These are phyloP conservation scores for Corydoras maculifer DNA, from an alignment of 2,113 vertebrate species.

Conservation along the genomic window DNA sequence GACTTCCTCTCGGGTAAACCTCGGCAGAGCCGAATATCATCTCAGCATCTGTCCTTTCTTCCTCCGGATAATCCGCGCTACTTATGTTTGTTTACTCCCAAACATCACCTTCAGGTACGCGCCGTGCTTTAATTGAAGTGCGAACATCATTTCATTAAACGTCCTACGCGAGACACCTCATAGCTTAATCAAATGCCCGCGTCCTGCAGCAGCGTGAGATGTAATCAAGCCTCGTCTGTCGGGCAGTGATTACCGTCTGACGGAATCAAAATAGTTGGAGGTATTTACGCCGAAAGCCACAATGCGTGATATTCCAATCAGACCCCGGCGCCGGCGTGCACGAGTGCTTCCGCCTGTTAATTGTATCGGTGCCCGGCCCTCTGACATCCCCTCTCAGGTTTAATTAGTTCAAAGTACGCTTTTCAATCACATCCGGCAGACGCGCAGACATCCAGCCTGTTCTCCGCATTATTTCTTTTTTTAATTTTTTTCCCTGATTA, in stretches of 20 bases:
- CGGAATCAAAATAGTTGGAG: not conserved
- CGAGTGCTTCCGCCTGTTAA: slow-evolving; percentile 20
- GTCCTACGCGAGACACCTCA: slow-evolving; percentile 19
- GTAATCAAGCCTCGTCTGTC: slow-evolving; percentile 33
- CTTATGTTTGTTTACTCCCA: slow-evolving; percentile 25
- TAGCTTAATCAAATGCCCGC: slow-evolving; percentile 30
- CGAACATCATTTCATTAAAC: slow-evolving; percentile 38
- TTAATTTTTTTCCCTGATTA: slow-evolving; percentile 37
- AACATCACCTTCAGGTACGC: slow-evolving; percentile 22
- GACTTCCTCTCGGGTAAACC: not conserved
- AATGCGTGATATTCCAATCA: slow-evolving; percentile 12
- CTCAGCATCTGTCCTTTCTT: slow-evolving; percentile 10
- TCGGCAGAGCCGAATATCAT: slow-evolving; percentile 1
- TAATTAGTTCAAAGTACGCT: slow-evolving; percentile 44
- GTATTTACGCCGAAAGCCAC: not conserved
- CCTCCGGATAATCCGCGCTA: slow-evolving; percentile 12
- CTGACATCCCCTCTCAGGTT: slow-evolving; percentile 35
- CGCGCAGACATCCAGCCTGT: slow-evolving; percentile 8
- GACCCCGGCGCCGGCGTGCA: slow-evolving; percentile 8
- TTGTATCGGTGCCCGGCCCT: slow-evolving; percentile 34
- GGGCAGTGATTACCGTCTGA: slow-evolving; percentile 27
- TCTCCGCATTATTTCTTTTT: not conserved
- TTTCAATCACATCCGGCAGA: slow-evolving; percentile 35
- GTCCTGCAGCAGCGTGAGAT: slow-evolving; percentile 25
- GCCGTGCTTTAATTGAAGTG: slow-evolving; percentile 22